Percentiles rank a stretch among this genome's conserved stretches.
Conservation (phyloP, 2,797 vertebrate species). For the Malurus splendens region DNA sequence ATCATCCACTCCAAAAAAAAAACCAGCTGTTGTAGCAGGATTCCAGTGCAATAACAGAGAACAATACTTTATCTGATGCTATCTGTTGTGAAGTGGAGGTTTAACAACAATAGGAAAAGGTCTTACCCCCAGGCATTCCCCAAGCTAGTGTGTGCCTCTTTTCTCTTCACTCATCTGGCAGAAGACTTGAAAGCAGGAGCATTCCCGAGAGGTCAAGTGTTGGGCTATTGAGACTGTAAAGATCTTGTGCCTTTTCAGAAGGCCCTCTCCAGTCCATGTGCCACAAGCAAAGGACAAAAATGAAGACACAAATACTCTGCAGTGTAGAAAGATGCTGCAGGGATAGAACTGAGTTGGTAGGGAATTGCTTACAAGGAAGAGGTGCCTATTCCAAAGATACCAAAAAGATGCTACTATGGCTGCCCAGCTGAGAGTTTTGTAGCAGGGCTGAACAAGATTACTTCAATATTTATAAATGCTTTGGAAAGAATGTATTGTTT, state of each 20-base stretch:
- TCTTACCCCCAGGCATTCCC: not conserved
- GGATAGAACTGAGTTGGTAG: not conserved
- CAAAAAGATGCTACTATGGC: not conserved
- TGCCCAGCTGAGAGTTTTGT: not conserved
- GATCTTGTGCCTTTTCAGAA: not conserved
- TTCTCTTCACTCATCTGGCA: not conserved
- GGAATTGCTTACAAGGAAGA: not conserved
- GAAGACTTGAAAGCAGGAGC: not conserved
- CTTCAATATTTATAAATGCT: not conserved
- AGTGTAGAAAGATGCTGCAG: not conserved
- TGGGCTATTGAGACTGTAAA: not conserved
- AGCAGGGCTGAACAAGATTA: not conserved
- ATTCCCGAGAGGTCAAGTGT: not conserved
- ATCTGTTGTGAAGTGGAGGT: not conserved
- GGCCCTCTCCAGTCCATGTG: not conserved
- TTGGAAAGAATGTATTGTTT: not conserved
- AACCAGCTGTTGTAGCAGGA: not conserved
- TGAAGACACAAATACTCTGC: not conserved
- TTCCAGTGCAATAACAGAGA: not conserved
- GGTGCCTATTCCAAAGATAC: not conserved
- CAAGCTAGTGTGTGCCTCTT: not conserved
- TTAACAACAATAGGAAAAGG: not conserved
- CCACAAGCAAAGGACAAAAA: not conserved
- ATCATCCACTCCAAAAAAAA: not conserved
- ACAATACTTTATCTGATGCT: not conserved